These are phyloP conservation scores for Pycnomerus fuliginosus DNA, from an alignment of 2,888 invertebrate genomes.

Conservation along the genomic window DNA sequence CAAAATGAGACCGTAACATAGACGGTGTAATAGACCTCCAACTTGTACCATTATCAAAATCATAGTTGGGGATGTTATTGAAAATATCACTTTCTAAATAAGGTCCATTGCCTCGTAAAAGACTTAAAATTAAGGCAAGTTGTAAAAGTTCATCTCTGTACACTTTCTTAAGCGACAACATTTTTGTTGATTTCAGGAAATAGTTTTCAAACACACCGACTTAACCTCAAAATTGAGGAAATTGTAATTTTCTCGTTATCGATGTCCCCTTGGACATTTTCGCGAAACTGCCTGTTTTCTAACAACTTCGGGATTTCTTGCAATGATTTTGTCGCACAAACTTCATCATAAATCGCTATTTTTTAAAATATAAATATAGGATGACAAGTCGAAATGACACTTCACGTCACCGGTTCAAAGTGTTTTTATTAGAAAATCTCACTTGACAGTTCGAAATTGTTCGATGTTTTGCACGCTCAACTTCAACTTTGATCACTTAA, in stretches of 20 bases:
- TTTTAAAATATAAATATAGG: slow-evolving; percentile 28
- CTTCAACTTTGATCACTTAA: slow-evolving; percentile 9
- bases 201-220: slow-evolving; percentile 12
- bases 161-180: slow-evolving; percentile 81
- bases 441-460: slow-evolving; percentile 10
- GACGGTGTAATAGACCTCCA: slow-evolving; percentile 62
- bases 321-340: slow-evolving; percentile 18
- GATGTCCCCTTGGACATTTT: not conserved
- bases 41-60: slow-evolving; percentile 68
- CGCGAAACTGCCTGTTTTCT: slow-evolving; percentile 4
- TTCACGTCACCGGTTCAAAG: slow-evolving; percentile 29
- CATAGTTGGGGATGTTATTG: slow-evolving; percentile 46
- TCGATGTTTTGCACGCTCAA: slow-evolving; percentile 10
- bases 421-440: slow-evolving; percentile 6
- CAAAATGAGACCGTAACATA: slow-evolving; percentile 61
- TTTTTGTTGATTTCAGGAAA: slow-evolving; percentile 41
- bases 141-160: slow-evolving; percentile 81
- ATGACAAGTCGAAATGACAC: slow-evolving; percentile 38
- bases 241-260: not conserved
- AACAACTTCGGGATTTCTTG: slow-evolving; percentile 9
- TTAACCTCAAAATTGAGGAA: slow-evolving; percentile 29
- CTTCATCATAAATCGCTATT: slow-evolving; percentile 33
- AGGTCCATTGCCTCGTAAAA: slow-evolving; percentile 73
- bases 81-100: slow-evolving; percentile 60
- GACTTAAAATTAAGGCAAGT: slow-evolving; percentile 76